phyloP scores from a whole-genome alignment of 1,140 invertebrate species.

The Megathymus violae region DNA sequence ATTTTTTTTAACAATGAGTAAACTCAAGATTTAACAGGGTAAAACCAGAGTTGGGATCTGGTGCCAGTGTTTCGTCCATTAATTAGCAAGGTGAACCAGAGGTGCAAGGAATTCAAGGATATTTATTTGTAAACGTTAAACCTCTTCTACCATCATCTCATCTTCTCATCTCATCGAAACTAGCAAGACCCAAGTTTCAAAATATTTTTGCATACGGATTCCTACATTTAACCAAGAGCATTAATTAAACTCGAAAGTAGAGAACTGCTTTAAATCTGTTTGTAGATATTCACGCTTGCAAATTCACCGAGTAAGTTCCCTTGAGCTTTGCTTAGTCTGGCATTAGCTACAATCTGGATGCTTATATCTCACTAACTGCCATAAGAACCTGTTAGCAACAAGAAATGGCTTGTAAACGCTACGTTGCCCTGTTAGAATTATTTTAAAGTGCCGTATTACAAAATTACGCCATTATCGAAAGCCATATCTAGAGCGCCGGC shows the following conservation, averaged over 20 bases:
- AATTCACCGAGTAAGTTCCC: constrained; percentile 24
- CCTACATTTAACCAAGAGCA: too few species aligned
- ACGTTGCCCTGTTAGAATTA: constrained; percentile 20
- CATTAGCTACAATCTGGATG: constrained; percentile 16
- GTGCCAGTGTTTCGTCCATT: too few species aligned
- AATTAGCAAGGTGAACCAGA: too few species aligned
- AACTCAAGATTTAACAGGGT: too few species aligned
- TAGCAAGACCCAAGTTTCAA: too few species aligned
- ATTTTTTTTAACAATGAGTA: too few species aligned
- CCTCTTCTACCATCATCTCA: too few species aligned
- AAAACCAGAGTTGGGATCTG: too few species aligned
- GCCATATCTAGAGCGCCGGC: constrained; percentile 18
- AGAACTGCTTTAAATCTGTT: constrained; percentile 5
- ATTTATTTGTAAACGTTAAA: too few species aligned
- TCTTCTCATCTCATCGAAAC: too few species aligned
- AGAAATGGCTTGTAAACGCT: constrained; percentile 24
- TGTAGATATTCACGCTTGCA: background rate
- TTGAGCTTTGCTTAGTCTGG: constrained; percentile 21
- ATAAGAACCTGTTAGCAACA: constrained; percentile 23
- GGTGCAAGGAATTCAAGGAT: too few species aligned
- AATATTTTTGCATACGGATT: too few species aligned
- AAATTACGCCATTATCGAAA: constrained; percentile 22
- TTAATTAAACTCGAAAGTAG: background rate
- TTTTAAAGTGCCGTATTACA: constrained; percentile 30
- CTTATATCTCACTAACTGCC: constrained; percentile 3